Conservation (phyloP, 2,797 vertebrate genomes). For the Cirrhinus molitorella region DNA sequence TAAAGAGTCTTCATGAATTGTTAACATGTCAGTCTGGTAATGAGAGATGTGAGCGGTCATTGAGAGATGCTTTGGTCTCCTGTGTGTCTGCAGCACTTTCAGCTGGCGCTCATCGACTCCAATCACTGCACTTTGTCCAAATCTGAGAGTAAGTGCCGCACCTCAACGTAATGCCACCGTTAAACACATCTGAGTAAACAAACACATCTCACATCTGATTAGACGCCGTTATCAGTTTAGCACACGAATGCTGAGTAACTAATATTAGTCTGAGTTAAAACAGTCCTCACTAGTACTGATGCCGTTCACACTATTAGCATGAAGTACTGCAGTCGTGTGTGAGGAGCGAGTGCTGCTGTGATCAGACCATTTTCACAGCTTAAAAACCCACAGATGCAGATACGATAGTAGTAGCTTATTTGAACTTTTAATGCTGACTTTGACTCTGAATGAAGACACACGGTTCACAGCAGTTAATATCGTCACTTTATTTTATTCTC, state of each 20-base stretch:
- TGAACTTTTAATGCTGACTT: background rate
- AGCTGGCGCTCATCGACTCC: conserved; percentile 87
- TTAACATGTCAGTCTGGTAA: background rate
- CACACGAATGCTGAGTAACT: background rate
- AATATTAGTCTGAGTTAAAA: background rate
- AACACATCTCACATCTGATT: background rate
- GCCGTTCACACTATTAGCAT: background rate
- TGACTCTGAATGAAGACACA: background rate
- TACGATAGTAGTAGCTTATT: background rate
- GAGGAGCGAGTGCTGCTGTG: background rate
- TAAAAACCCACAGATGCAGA: too few species aligned
- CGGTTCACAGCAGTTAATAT: background rate
- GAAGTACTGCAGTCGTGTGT: background rate
- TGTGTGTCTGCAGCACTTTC: conserved; percentile 85
- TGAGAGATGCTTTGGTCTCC: background rate
- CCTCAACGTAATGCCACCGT: background rate
- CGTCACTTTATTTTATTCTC: background rate
- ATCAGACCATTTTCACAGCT: background rate
- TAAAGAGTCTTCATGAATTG: background rate
- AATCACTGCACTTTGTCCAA: conserved; percentile 98
- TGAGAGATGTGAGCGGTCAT: background rate
- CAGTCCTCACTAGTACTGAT: background rate
- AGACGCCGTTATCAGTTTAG: background rate
- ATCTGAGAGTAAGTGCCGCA: conserved; percentile 87
- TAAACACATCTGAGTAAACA: too few species aligned